These are phyloP conservation scores for Hyles euphorbiae DNA, from an alignment of 1,140 invertebrate species.

Conservation along the genomic window DNA sequence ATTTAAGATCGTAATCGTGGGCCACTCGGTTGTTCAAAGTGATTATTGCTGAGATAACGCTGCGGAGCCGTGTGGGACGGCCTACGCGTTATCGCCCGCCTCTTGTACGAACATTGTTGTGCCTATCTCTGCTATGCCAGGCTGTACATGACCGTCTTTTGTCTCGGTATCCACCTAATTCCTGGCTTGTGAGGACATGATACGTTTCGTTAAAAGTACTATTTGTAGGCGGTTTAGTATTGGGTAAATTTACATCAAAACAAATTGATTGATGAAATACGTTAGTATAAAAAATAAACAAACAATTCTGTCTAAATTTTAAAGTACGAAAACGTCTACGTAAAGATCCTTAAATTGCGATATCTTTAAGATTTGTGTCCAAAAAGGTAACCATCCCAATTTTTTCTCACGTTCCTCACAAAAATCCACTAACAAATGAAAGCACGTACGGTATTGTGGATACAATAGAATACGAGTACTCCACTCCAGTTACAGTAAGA, in stretches of 20 bases:
- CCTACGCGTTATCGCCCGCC: conserved; percentile 44
- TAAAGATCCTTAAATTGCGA: no score
- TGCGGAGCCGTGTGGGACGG: conserved; percentile 45
- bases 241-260: no score
- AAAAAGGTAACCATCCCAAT: no score
- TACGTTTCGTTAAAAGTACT: conserved; percentile 1
- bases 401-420: no score
- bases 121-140: conserved; percentile 12
- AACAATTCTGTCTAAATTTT: no score
- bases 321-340: no score
- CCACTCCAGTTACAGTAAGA: background rate
- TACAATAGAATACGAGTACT: no score
- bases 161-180: conserved; percentile 1
- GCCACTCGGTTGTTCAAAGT: conserved; percentile 70
- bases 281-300: no score
- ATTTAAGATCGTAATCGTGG: conserved; percentile 68
- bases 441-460: background rate
- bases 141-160: conserved; percentile 14
- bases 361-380: no score
- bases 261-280: no score
- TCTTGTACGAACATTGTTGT: conserved; percentile 20
- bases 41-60: conserved; percentile 61
- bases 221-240: no score
- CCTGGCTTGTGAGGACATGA: background rate
- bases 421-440: no score